Percentiles rank a stretch among this genome's conserved stretches.
Evolutionary conservation across 2,797 vertebrate genomes (phyloP).

Genomic region (Cygnus olor): DNA sequence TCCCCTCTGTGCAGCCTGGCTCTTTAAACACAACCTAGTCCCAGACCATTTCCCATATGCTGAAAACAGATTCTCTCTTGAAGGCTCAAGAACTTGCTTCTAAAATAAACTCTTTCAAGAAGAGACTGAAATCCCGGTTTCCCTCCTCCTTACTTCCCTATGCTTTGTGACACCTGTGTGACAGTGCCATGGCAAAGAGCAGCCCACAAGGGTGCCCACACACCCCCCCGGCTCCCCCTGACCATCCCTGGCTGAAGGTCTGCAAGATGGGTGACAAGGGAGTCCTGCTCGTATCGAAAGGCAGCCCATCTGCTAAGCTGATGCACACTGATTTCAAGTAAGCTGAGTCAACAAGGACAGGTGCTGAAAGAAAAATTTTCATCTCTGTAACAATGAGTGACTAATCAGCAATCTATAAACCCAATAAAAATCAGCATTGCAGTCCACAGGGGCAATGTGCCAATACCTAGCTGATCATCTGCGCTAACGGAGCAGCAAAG

Average conservation of each 20-base stretch:
- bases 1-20: neutral
- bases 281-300: neutral
- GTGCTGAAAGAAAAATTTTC: neutral
- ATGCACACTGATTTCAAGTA: neutral
- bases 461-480: neutral
- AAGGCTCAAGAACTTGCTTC: neutral
- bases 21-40: neutral
- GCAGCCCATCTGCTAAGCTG: neutral
- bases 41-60: neutral
- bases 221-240: neutral
- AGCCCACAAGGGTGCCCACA: rapidly evolving
- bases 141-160: neutral
- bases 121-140: neutral
- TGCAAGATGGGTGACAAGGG: neutral
- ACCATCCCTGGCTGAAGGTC: neutral
- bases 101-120: neutral
- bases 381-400: neutral
- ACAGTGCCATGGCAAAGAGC: too few relatives aligned
- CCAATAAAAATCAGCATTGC: neutral
- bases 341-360: neutral
- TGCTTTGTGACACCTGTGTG: too few relatives aligned
- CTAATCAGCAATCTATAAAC: neutral
- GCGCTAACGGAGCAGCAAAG: neutral
- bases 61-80: neutral
- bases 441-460: neutral